phyloP scores from a whole-genome alignment of 2,888 invertebrate genomes.

The Tetragnatha montana region DNA sequence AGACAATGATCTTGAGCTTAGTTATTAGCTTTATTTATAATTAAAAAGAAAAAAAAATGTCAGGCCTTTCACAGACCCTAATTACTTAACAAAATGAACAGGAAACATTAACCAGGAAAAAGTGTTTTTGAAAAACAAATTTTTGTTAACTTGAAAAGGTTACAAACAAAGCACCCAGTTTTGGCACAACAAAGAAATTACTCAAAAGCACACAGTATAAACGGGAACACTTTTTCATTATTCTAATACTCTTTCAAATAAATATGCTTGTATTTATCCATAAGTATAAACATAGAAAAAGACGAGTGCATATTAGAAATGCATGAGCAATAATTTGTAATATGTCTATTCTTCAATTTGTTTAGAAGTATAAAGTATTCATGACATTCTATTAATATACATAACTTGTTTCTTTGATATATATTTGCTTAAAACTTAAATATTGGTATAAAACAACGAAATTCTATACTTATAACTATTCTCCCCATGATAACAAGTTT shows the following conservation, averaged over 20 bases:
- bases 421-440: constrained; percentile 27
- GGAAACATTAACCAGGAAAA: constrained; percentile 20
- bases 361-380: constrained; percentile 10
- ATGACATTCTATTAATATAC: constrained; percentile 22
- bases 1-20: constrained; percentile 33
- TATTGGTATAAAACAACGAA: constrained; percentile 48
- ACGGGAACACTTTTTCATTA: constrained; percentile 20
- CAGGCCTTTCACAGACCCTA: constrained; percentile 11
- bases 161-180: constrained; percentile 52
- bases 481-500: too few relatives aligned
- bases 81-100: constrained; percentile 39
- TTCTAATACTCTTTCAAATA: constrained; percentile 11
- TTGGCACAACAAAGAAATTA: constrained; percentile 54
- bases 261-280: constrained; percentile 16
- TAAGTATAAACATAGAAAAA: constrained; percentile 33
- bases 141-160: constrained; percentile 31
- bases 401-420: not conserved
- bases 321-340: constrained; percentile 22
- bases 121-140: constrained; percentile 29
- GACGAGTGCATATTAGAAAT: constrained; percentile 34
- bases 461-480: too few relatives aligned
- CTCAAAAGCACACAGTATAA: constrained; percentile 11
- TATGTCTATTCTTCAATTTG: constrained; percentile 9
- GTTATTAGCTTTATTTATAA: constrained; percentile 52
- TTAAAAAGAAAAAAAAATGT: constrained; percentile 35